phyloP scores from a whole-genome alignment of 2,888 invertebrate genomes.

The Rhingia rostrata region DNA sequence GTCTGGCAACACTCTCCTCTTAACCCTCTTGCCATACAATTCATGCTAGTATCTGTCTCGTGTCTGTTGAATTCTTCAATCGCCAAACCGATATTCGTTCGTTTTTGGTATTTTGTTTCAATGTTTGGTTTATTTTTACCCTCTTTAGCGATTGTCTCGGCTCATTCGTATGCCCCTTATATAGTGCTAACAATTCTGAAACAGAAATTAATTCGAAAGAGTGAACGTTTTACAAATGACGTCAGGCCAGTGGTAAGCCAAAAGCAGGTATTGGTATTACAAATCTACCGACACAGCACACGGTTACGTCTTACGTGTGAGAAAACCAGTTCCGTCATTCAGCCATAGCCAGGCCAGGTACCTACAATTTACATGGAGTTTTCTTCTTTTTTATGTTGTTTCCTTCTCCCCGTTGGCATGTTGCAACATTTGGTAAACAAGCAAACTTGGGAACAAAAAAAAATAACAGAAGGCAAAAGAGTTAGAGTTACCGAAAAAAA shows the following conservation, averaged over 20 bases:
- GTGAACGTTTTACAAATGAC: constrained; percentile 70
- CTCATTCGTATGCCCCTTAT: constrained; percentile 43
- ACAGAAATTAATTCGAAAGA: constrained; percentile 69
- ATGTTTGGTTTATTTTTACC: constrained; percentile 54
- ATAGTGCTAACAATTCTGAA: constrained; percentile 54
- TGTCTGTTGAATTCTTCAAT: constrained; percentile 11
- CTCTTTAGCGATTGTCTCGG: constrained; percentile 30
- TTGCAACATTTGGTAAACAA: constrained; percentile 70
- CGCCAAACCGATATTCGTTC: constrained; percentile 23
- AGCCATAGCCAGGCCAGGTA: background rate
- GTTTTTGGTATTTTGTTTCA: constrained; percentile 37
- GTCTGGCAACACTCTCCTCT: constrained; percentile 31
- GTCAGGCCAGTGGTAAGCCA: constrained; percentile 52
- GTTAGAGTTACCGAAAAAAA: constrained; percentile 10
- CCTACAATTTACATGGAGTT: constrained; percentile 49
- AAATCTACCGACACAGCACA: constrained; percentile 17
- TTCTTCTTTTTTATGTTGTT: constrained; percentile 5
- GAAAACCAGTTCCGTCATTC: constrained; percentile 50
- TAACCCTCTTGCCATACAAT: background rate
- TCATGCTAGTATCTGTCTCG: constrained; percentile 10
- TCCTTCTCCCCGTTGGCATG: constrained; percentile 6
- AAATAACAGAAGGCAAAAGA: background rate
- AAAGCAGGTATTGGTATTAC: constrained; percentile 43
- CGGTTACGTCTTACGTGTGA: constrained; percentile 59
- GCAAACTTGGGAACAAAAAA: background rate